phyloP scores from a whole-genome alignment of 2,113 vertebrate species.

The Dissostichus mawsoni region DNA sequence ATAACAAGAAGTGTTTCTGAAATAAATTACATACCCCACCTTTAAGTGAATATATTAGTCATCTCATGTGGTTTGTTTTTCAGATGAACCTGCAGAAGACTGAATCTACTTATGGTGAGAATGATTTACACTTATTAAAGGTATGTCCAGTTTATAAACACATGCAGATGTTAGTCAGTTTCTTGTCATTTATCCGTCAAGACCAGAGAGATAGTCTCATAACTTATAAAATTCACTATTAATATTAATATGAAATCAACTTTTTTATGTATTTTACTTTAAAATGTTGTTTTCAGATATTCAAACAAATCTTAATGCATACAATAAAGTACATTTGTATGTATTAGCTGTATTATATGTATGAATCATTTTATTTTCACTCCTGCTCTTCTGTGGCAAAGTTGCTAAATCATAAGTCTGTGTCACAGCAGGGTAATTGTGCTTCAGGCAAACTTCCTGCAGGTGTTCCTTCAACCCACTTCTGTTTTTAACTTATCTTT shows the following conservation, averaged over 20 bases:
- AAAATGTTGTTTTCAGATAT: not conserved
- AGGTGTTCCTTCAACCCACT: slow-evolving; percentile 5
- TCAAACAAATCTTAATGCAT: not conserved
- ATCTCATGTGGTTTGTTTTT: slow-evolving; percentile 3
- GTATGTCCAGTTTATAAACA: not conserved
- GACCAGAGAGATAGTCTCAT: not conserved
- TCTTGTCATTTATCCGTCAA: not conserved
- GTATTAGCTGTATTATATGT: not conserved
- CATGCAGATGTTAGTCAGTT: not conserved
- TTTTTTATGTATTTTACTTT: not conserved
- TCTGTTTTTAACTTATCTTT: no score
- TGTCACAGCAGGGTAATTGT: slow-evolving; percentile 1
- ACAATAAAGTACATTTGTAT: not conserved
- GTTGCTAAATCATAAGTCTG: not conserved
- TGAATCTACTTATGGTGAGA: slow-evolving; percentile 45
- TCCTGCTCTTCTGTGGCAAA: not conserved
- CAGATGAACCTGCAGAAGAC: slow-evolving; percentile 33
- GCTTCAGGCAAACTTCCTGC: slow-evolving; percentile 4
- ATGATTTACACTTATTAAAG: not conserved
- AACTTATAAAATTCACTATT: not conserved
- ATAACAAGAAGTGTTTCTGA: no score
- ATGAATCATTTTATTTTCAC: not conserved
- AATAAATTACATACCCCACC: no score
- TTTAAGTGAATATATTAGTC: not conserved
- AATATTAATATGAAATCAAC: not conserved